Evolutionary conservation across 2,797 vertebrate genomes (phyloP).

Genomic region (Rhinogobio ventralis): DNA sequence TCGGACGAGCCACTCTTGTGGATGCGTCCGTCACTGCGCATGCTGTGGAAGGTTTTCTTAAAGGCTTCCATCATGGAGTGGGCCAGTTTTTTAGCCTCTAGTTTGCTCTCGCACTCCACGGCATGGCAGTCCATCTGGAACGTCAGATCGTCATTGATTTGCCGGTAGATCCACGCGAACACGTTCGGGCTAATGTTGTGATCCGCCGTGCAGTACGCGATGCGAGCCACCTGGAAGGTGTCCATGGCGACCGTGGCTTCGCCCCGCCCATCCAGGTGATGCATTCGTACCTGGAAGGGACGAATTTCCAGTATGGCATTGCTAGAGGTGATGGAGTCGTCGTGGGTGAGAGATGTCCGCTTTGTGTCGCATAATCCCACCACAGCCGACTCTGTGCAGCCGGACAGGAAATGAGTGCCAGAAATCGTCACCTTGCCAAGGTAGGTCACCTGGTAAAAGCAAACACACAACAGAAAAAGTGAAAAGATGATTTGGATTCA

Average conservation of each 20-base stretch:
- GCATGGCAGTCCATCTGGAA: conserved; percentile 99
- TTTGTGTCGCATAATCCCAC: conserved; percentile 89
- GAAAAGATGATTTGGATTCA: conserved; percentile 50
- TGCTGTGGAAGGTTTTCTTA: conserved; percentile 98
- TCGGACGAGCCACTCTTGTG: conserved; percentile 92
- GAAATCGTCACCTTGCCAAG: conserved; percentile 94
- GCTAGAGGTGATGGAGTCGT: conserved; percentile 73
- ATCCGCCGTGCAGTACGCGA: conserved; percentile 98
- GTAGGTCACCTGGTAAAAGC: conserved; percentile 87
- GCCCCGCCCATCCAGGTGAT: conserved; percentile 89
- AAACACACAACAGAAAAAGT: conserved; percentile 13
- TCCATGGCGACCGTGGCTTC: conserved; percentile 94
- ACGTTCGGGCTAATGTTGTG: conserved; percentile 93
- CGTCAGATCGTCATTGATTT: conserved; percentile 98
- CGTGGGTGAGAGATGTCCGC: conserved; percentile 77
- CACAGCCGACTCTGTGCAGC: conserved; percentile 96
- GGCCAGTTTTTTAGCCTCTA: conserved; percentile 98
- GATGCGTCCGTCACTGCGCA: conserved; percentile 96
- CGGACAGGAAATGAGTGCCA: conserved; percentile 93
- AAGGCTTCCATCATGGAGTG: conserved; percentile 99
- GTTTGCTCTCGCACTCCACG: conserved; percentile 95
- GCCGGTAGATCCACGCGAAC: conserved; percentile 98
- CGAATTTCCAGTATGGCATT: conserved; percentile 94
- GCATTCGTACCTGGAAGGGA: conserved; percentile 96
- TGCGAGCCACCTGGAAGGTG: conserved; percentile 98